These are phyloP conservation scores for Lineus longissimus DNA, from an alignment of 1,140 invertebrate genomes.

Conservation along the genomic window DNA sequence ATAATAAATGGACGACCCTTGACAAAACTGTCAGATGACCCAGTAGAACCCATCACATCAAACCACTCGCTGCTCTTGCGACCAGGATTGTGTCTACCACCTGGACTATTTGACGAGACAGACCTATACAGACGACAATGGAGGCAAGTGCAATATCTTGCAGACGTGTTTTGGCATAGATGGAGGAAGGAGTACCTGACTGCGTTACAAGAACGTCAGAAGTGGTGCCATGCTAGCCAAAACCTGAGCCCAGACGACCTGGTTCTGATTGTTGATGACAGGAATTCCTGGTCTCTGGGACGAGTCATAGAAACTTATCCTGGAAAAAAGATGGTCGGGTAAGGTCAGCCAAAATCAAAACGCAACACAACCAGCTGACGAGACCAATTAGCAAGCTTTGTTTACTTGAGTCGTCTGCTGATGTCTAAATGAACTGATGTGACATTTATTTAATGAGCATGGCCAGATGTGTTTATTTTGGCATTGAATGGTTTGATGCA, in stretches of 20 bases:
- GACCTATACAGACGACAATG: constrained; percentile 7
- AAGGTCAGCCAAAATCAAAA: constrained; percentile 23
- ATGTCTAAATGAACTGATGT: too few relatives aligned
- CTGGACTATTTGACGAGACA: not conserved
- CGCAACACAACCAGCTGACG: not conserved
- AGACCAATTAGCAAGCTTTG: too few relatives aligned
- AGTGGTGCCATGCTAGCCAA: constrained; percentile 6
- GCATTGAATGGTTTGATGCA: too few relatives aligned
- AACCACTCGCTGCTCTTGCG: constrained; percentile 7
- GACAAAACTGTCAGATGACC: not conserved
- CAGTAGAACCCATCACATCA: not conserved
- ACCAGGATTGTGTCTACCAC: constrained; percentile 3
- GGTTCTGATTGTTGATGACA: constrained; percentile 7
- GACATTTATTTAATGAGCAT: too few relatives aligned
- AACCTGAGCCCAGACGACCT: constrained; percentile 12
- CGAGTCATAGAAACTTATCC: constrained; percentile 7
- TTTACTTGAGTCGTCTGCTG: too few relatives aligned
- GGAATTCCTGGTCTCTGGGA: constrained; percentile 11
- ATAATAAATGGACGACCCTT: constrained; percentile 6
- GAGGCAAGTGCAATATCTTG: constrained; percentile 12
- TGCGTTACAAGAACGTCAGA: constrained; percentile 10
- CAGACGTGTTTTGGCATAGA: constrained; percentile 13
- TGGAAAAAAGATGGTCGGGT: constrained; percentile 9
- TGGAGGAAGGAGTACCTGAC: constrained; percentile 17
- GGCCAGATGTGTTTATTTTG: too few relatives aligned